Conservation (phyloP, 2,113 vertebrate genomes). For the Psilopsiagon aymara region DNA sequence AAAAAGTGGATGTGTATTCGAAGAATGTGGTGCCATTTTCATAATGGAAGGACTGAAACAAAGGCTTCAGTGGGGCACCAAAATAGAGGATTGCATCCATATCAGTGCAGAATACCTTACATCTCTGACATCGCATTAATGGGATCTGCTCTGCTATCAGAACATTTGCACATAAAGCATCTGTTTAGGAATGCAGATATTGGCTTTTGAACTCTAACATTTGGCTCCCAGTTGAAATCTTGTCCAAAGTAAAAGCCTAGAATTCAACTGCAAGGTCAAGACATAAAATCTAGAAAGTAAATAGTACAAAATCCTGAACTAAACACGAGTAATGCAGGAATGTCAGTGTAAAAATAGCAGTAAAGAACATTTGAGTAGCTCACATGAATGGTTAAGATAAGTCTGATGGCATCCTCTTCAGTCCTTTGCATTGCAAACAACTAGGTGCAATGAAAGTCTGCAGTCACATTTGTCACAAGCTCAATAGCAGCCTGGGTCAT, state of each 20-base stretch:
- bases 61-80: neutral
- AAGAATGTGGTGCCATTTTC: neutral
- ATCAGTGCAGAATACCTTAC: neutral
- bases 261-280: neutral
- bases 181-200: neutral
- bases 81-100: neutral
- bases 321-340: neutral
- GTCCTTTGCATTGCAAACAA: neutral
- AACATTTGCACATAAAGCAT: neutral
- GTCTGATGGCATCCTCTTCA: neutral
- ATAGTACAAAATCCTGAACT: neutral
- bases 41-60: neutral
- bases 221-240: neutral
- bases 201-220: neutral
- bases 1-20: neutral
- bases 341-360: neutral
- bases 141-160: neutral
- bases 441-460: neutral
- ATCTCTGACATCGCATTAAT: neutral
- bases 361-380: slow-evolving; percentile 14
- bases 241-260: neutral
- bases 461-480: neutral
- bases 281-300: neutral
- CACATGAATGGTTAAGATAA: neutral
- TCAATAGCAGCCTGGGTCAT: neutral